Base-by-base conservation (phyloP, 2,888 invertebrate genomes). In the Tenthredo notha region DNA sequence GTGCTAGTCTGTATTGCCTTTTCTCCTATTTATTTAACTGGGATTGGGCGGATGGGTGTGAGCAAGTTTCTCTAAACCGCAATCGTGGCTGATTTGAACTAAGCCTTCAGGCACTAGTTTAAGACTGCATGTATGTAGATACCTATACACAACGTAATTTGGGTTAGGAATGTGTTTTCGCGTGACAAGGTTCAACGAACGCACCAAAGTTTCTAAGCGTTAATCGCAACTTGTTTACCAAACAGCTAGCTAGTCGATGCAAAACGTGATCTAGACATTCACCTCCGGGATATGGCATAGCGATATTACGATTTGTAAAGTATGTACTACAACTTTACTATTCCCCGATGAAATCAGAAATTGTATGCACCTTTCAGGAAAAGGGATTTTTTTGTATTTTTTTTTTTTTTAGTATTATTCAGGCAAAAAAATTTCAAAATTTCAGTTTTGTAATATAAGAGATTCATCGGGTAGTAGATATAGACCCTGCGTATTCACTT, bases 151-250 rank as follows among this genome's bases (percentile, higher is more conserved):
- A 25, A 61, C 61, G 61, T 67, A 50, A 85, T 85, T 67, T 85
- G 80, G 85, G 85, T 82, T 85, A 85, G 18, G 85, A 80, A 85
- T 85, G 77, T 84, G 84, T 78, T 85, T 85, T 85, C 70, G 58
- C 80, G 50, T 70, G 40, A 75, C 70, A 9, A 40, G 80, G 78
- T 58, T 82, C 85, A 72, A 43, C 58, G 85, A 78, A 82, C 85
- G 67, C 83, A 47, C 33, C 25, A 70, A 54, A 82, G 37, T 85
- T 85, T 82, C 85, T 85, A 85, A 84, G 65, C 78, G 67, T 65
- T 84, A 77, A 82, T 82, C 85, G 70, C 80, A 65, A 70, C 50
- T 47, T 85, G 85, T 85, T 85, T 85, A 85, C 80, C 54, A 85
- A 85, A 85, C 83, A 83, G 83, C 50, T 5, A 33, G 33, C 33